Evolutionary conservation across 1,140 invertebrate genomes (phyloP).

Genomic region (Drosophila repleta): DNA sequence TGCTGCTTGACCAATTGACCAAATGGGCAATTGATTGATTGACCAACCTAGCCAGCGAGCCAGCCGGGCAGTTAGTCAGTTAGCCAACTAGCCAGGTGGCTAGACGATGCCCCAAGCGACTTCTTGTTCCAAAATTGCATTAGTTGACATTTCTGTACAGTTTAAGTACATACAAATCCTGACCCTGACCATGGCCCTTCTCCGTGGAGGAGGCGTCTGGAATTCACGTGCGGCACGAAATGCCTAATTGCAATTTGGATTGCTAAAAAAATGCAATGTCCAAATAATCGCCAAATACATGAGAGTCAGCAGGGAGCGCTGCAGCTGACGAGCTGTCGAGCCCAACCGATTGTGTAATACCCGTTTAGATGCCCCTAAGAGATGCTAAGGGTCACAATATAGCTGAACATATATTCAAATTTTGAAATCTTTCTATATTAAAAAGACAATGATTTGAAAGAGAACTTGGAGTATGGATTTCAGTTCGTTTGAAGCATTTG

Average conservation of each 20-base stretch:
- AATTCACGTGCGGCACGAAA: constrained; percentile 36
- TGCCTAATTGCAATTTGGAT: constrained; percentile 43
- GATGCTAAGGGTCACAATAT: too few relatives aligned
- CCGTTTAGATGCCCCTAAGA: neutral
- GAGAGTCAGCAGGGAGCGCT: neutral
- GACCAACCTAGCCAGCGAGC: too few relatives aligned
- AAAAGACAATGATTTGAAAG: too few relatives aligned
- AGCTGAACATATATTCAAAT: too few relatives aligned
- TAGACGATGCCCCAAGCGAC: neutral
- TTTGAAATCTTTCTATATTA: too few relatives aligned
- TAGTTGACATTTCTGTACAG: constrained; percentile 3
- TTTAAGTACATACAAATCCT: neutral
- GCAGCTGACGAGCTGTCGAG: neutral
- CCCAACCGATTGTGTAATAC: neutral
- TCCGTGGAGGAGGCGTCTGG: neutral
- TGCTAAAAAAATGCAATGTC: neutral
- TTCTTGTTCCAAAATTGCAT: constrained; percentile 3
- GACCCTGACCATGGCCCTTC: constrained; percentile 6
- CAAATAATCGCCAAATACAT: neutral
- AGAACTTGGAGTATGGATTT: too few relatives aligned
- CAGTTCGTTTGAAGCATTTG: too few relatives aligned
- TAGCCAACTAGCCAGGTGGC: neutral
- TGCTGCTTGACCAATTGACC: constrained; percentile 39
- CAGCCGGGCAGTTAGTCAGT: neutral
- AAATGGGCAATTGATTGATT: neutral